Percentiles rank a stretch among this genome's conserved stretches.
phyloP scores from a whole-genome alignment of 2,797 vertebrate genomes.

The Lacerta bilineata region DNA sequence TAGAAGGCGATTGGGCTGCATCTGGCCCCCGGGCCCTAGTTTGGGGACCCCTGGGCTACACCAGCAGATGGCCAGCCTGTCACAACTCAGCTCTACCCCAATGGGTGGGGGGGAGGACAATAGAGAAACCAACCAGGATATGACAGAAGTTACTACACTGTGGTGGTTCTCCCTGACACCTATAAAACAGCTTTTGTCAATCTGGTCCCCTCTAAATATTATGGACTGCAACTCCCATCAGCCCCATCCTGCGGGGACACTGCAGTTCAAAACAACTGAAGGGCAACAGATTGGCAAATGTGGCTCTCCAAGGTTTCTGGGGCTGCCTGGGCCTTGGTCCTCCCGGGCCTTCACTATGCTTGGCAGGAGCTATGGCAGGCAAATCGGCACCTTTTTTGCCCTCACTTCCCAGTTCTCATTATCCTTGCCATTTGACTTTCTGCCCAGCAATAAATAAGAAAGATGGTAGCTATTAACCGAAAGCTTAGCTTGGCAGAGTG shows the following conservation, averaged over 20 bases:
- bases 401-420: conserved; percentile 7
- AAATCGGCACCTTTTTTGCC: no score
- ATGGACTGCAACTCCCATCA: no score
- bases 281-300: no score
- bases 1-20: no score
- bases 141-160: not conserved
- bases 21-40: no score
- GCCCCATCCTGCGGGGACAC: no score
- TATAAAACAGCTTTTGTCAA: not conserved
- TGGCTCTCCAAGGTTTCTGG: not conserved
- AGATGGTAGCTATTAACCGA: conserved; percentile 12
- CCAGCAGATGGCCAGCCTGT: no score
- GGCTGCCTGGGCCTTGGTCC: not conserved
- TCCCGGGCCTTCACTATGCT: not conserved
- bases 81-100: not conserved
- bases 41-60: no score
- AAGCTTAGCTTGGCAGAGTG: conserved; percentile 30
- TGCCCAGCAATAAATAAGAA: not conserved
- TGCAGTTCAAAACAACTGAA: no score
- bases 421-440: not conserved
- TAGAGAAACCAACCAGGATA: not conserved
- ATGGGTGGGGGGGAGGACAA: not conserved
- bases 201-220: no score
- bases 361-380: not conserved
- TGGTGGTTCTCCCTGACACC: not conserved